phyloP scores from a whole-genome alignment of 2,113 vertebrate genomes.

The Anhinga rufa region DNA sequence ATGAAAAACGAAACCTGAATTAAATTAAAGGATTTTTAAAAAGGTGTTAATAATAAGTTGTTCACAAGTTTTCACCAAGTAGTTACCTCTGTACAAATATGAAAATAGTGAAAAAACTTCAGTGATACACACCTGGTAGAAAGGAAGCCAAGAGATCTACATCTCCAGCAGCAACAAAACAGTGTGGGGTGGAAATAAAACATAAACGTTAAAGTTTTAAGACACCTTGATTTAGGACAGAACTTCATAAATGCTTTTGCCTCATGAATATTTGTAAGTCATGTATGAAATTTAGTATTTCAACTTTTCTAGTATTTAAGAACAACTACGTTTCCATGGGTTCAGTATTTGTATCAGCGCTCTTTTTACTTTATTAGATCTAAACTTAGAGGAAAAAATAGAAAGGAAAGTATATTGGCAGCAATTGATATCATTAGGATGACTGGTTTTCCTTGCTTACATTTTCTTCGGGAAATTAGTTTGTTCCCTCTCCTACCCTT shows the following conservation, averaged over 20 bases:
- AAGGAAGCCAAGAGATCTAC: not conserved
- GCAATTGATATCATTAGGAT: not conserved
- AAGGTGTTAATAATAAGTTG: not conserved
- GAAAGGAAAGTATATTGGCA: not conserved
- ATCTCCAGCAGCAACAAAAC: not conserved
- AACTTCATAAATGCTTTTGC: not conserved
- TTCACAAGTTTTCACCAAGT: not conserved
- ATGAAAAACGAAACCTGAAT: not conserved
- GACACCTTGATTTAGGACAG: not conserved
- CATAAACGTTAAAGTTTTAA: not conserved
- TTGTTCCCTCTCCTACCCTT: not conserved
- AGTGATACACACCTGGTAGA: not conserved
- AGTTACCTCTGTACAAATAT: not conserved
- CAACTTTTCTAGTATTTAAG: not conserved
- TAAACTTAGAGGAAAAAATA: not conserved
- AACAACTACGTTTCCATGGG: not conserved
- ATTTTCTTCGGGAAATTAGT: not conserved
- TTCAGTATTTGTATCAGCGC: not conserved
- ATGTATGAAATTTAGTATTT: not conserved
- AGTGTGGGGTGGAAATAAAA: not conserved
- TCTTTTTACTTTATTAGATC: not conserved
- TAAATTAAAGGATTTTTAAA: not conserved
- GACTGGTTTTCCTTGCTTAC: not conserved
- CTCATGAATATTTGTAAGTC: not conserved
- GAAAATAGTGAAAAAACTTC: not conserved